Conservation (phyloP, 2,797 vertebrate species). For the Pteropus rufus region DNA sequence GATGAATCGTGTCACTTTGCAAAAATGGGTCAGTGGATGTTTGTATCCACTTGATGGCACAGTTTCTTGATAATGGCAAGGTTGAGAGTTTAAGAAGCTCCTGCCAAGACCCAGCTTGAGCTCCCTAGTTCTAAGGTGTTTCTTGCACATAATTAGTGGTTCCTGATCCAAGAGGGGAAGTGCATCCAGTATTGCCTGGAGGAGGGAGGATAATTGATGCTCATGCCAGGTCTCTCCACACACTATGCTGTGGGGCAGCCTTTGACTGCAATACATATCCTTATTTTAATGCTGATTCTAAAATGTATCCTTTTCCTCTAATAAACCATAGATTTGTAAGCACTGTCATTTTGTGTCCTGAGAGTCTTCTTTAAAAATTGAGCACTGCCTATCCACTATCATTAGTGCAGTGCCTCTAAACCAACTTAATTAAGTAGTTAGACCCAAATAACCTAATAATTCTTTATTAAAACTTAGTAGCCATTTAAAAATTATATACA, state of each 20-base stretch:
- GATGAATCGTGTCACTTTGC: background rate
- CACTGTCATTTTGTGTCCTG: background rate
- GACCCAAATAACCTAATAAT: background rate
- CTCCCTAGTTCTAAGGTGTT: background rate
- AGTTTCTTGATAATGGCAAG: background rate
- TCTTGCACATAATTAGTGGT: background rate
- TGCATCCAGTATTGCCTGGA: background rate
- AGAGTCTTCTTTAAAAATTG: background rate
- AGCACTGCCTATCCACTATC: background rate
- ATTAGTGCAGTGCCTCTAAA: background rate
- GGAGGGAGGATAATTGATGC: background rate
- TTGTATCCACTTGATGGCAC: background rate
- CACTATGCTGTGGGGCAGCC: background rate
- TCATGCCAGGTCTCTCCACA: background rate
- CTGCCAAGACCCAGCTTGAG: too few species aligned
- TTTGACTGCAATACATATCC: background rate
- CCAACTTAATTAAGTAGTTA: background rate
- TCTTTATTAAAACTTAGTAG: background rate
- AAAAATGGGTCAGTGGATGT: background rate
- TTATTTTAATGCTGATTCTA: background rate
- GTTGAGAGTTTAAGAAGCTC: background rate
- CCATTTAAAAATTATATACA: background rate
- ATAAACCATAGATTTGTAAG: background rate
- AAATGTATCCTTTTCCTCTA: background rate
- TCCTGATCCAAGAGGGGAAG: background rate